phyloP scores from a whole-genome alignment of 1,140 invertebrate species.

The Sarcophaga bullata region DNA sequence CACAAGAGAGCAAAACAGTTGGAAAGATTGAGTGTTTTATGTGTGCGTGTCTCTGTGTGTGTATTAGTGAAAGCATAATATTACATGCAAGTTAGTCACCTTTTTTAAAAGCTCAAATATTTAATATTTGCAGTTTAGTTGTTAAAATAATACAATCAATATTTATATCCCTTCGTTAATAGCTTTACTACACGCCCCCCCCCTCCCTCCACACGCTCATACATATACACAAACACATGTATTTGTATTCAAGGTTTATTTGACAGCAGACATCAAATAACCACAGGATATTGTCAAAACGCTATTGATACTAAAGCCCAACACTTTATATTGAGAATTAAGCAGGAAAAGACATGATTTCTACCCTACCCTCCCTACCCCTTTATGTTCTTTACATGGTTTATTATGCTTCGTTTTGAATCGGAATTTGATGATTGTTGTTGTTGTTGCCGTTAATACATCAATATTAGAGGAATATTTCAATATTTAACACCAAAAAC shows the following conservation, averaged over 20 bases:
- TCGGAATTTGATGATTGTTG: no score
- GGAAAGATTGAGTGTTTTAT: neutral
- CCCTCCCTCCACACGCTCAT: neutral
- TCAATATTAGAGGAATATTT: no score
- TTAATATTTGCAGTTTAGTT: slow-evolving; percentile 14
- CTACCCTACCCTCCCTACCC: no score
- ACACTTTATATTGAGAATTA: no score
- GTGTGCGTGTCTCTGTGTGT: neutral
- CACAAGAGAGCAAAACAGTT: no score
- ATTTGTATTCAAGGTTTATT: neutral
- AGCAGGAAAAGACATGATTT: no score
- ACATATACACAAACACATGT: no score
- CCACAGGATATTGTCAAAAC: neutral
- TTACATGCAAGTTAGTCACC: slow-evolving; percentile 18
- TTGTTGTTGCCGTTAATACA: no score
- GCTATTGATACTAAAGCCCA: neutral
- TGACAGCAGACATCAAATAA: neutral
- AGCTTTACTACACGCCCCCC: neutral
- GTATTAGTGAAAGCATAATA: neutral
- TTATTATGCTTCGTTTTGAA: no score
- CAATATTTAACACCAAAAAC: no score
- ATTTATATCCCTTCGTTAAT: neutral
- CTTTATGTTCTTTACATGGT: no score
- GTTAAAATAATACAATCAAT: slow-evolving; percentile 13
- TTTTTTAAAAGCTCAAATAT: slow-evolving; percentile 4